Base-by-base conservation (phyloP, 2,888 invertebrate genomes). In the Xestia c-nigrum region DNA sequence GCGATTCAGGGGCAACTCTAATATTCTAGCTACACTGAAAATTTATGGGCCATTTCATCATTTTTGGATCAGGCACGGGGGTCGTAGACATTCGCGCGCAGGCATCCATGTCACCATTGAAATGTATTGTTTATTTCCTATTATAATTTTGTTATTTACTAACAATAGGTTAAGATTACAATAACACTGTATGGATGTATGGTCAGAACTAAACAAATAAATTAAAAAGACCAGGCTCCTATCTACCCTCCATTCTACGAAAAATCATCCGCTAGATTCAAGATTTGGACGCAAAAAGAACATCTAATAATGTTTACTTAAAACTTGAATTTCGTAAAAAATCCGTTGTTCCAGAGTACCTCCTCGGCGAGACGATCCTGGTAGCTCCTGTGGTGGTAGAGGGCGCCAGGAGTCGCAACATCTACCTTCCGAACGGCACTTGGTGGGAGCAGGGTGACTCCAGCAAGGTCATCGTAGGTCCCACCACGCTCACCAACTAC, bases 381-480 rank as follows among this genome's bases (percentile, higher is more conserved):
- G 98, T 98, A 0, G 98, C 98, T 0, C 98, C 98, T 0, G 97
- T 98, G 14, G 81, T 98, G 31, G 96, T 97, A 80, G 94, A 97
- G 87, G 97, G 97, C 0, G 97, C 97, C 0, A 88, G 85, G 0
- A 87, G 89, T 1, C 95, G 98, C 7, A 96, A 97, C 89, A 94
- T 98, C 52, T 98, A 98, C 93, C 95, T 98, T 6, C 98, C 98
- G 0, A 91, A 83, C 12, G 98, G 98, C 12, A 91, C 84, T 9
- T 98, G 98, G 98, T 92, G 92, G 38, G 97, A 97, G 88, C 95
- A 94, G 74, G 97, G 96, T n/a, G 91, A 93, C 81, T 0, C 31
- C 14, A 71, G 16, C 52, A 82, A 59, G 38, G 67, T 68, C 59
- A 47, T 82, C 57, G 3, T 19, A 31, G 82, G 82, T 1, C 87